phyloP scores from a whole-genome alignment of 1,140 invertebrate genomes.

The Himalopsyche phryganea region DNA sequence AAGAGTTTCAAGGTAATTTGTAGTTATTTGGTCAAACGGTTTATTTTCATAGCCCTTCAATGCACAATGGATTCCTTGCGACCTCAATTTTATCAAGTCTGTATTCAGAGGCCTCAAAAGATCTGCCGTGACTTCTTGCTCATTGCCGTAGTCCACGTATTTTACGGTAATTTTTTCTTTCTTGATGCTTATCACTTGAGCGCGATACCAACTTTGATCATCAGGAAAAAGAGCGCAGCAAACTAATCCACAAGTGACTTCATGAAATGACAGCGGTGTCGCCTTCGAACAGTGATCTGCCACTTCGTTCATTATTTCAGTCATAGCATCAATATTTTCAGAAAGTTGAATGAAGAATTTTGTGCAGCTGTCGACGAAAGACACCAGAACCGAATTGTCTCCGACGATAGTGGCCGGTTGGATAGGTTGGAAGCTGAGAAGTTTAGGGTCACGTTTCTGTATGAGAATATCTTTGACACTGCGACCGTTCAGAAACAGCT shows the following conservation, averaged over 20 bases:
- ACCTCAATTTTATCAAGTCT: conserved; percentile 61
- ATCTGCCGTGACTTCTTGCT: conserved; percentile 58
- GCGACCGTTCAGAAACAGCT: conserved; percentile 56
- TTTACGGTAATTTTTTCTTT: conserved; percentile 54
- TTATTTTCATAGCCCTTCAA: conserved; percentile 50
- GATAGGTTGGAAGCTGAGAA: conserved; percentile 46
- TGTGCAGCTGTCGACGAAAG: conserved; percentile 65
- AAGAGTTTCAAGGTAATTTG: conserved; percentile 43
- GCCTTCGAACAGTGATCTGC: conserved; percentile 45
- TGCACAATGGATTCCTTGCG: conserved; percentile 74
- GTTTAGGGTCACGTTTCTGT: conserved; percentile 48
- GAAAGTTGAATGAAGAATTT: conserved; percentile 71
- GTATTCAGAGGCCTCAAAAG: conserved; percentile 61
- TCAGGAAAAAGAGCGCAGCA: conserved; percentile 71
- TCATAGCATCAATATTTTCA: conserved; percentile 55
- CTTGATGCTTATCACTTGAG: conserved; percentile 53
- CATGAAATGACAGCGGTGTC: conserved; percentile 45
- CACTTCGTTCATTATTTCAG: conserved; percentile 53
- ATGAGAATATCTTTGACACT: conserved; percentile 55
- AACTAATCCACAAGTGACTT: conserved; percentile 57
- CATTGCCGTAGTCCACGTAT: conserved; percentile 81
- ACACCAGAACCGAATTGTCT: conserved; percentile 59
- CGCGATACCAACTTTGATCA: conserved; percentile 71
- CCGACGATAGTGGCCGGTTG: conserved; percentile 51
- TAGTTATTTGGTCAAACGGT: conserved; percentile 38